These are phyloP conservation scores for Acanthacorydalis orientalis DNA, from an alignment of 2,888 invertebrate genomes.

Conservation along the genomic window DNA sequence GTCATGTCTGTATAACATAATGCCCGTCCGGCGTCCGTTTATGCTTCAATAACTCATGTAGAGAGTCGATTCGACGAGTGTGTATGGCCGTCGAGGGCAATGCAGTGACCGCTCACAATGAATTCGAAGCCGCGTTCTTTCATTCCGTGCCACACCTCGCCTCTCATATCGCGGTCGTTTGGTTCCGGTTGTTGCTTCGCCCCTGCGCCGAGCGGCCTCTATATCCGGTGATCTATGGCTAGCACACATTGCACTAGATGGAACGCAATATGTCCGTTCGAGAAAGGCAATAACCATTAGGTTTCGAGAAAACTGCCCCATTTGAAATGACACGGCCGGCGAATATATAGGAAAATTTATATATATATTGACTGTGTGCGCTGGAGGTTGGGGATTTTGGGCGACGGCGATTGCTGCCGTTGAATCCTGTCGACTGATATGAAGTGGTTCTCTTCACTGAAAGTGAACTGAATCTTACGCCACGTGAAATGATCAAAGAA, in stretches of 20 bases:
- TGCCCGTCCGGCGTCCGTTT: not conserved
- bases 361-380: constrained; percentile 12
- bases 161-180: not conserved
- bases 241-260: constrained; percentile 40
- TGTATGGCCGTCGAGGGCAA: not conserved
- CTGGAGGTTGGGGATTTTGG: no score
- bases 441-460: not conserved
- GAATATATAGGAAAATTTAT: constrained; percentile 40
- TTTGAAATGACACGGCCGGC: constrained; percentile 40
- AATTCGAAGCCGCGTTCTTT: not conserved
- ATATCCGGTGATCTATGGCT: constrained; percentile 33
- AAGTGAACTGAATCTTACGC: no score
- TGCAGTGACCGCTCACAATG: not conserved
- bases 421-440: not conserved
- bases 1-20: no score
- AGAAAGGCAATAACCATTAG: constrained; percentile 45
- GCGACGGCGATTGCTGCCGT: no score
- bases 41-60: not conserved
- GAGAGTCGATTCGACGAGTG: not conserved
- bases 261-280: constrained; percentile 40
- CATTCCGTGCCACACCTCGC: not conserved
- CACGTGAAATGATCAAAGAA: no score
- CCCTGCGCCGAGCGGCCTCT: constrained; percentile 11
- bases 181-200: not conserved
- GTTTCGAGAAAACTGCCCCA: constrained; percentile 41